These are phyloP conservation scores for Cynaeus angustus DNA, from an alignment of 2,888 invertebrate genomes.

Conservation along the genomic window DNA sequence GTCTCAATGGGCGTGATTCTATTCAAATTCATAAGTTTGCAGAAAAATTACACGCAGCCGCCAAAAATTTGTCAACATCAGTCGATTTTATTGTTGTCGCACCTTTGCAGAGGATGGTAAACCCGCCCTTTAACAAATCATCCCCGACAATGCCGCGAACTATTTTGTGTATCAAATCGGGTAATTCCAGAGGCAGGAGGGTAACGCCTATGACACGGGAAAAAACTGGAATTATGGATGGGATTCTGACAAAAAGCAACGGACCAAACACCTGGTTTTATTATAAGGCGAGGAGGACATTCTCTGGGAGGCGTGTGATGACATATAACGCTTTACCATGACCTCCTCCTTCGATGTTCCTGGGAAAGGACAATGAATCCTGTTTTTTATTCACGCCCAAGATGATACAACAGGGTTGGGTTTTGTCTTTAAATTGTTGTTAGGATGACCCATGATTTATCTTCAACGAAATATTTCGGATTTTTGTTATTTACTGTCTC, in stretches of 20 bases:
- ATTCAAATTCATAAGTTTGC: conserved; percentile 62
- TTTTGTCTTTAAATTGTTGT: conserved; percentile 45
- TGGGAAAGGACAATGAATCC: conserved; percentile 51
- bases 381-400: conserved; percentile 59
- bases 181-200: conserved; percentile 71
- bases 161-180: conserved; percentile 70
- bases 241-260: conserved; percentile 57
- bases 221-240: conserved; percentile 60
- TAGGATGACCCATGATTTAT: conserved; percentile 34
- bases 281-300: conserved; percentile 30
- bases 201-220: conserved; percentile 66
- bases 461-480: not conserved
- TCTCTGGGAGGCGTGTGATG: conserved; percentile 52
- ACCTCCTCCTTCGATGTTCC: conserved; percentile 53
- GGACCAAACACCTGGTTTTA: conserved; percentile 62
- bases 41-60: conserved; percentile 66
- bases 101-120: conserved; percentile 60
- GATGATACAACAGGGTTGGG: conserved; percentile 47
- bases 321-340: conserved; percentile 57
- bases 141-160: conserved; percentile 62
- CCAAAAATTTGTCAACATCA: conserved; percentile 68
- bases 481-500: conserved; percentile 9
- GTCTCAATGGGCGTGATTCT: conserved; percentile 8
- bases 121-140: conserved; percentile 67
- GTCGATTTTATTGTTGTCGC: conserved; percentile 62